Evolutionary conservation across 2,113 vertebrate genomes (phyloP), one percentile per base, ranked within the genome.

Genomic region (Polypterus senegalus): DNA sequence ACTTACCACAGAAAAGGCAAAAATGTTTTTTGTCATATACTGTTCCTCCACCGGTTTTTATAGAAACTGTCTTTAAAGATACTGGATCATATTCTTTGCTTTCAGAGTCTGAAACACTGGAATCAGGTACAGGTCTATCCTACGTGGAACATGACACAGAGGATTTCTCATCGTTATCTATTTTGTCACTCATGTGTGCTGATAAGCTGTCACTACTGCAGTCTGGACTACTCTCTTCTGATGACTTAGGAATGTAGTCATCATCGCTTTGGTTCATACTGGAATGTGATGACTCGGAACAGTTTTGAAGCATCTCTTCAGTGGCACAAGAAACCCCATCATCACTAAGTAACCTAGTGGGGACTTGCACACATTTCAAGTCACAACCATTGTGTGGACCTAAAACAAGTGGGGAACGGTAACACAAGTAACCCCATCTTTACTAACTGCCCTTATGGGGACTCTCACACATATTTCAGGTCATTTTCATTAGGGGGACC

Each of bases 11-110:
- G 53, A 54, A 59, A 3, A 66, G 9, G 57, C 61, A 59, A 51
- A 54, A 49, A 4, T 66, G 65, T 54, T 59, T 66, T 9, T 63
- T 66, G 46, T 63, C 54, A 5, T 63, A 66, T 66, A 4, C 54
- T 59, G 61, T 53, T 48, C 57, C 51, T 9, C 65, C 55, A 66
- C 27, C 49, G 46, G 54, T 48, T 57, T 63, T 10, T 66, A 62
- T 2, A 51, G 49, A 51, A 51, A 51, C 9, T 9, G 49, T 9
- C 49, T 52, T 7, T 7, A 52, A 3, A 3, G 51, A 3, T 3
- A 52, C 51, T 52, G 51, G 10, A 52, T 52, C 51, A 4, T 10
- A 52, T 52, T 3, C 4, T 52, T 4, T 52, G 7, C 10, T 10
- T 52, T 51, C 49, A 6, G 6, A 6, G 9, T 51, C 9, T 9